Evolutionary conservation across 2,888 invertebrate species (phyloP).

Genomic region (Margaritifera margaritifera): DNA sequence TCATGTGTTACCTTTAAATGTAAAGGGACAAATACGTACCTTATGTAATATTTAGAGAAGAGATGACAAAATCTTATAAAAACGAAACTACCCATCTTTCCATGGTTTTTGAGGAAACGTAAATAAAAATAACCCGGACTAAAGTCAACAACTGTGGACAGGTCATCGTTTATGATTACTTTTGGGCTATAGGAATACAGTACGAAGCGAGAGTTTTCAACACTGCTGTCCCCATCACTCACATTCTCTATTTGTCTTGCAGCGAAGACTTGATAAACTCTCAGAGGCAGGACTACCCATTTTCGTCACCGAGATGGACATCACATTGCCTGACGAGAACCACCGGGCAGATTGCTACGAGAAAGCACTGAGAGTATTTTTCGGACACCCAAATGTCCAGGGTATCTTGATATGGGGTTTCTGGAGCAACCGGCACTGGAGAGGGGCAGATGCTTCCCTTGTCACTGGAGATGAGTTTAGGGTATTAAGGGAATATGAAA

Average conservation of each 20-base stretch:
- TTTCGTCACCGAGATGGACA: constrained; percentile 43
- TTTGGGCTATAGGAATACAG: too few relatives aligned
- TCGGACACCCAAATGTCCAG: constrained; percentile 33
- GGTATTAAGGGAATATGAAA: constrained; percentile 6
- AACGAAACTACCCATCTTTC: too few relatives aligned
- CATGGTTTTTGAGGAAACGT: too few relatives aligned
- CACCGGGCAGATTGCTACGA: constrained; percentile 30
- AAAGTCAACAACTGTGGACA: too few relatives aligned
- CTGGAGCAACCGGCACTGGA: constrained; percentile 23
- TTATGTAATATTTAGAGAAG: too few relatives aligned
- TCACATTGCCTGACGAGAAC: constrained; percentile 33
- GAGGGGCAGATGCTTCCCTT: constrained; percentile 14
- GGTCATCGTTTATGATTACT: too few relatives aligned
- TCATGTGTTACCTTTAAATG: too few relatives aligned
- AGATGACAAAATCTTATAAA: too few relatives aligned
- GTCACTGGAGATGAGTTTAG: constrained; percentile 24
- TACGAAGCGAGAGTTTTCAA: too few relatives aligned
- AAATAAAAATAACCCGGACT: too few relatives aligned
- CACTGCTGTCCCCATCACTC: too few relatives aligned
- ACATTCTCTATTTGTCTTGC: background rate
- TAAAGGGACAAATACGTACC: too few relatives aligned
- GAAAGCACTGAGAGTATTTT: constrained; percentile 26
- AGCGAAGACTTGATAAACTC: constrained; percentile 38
- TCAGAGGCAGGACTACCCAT: constrained; percentile 38
- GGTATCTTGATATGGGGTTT: constrained; percentile 39